Conservation (phyloP, 30 jellyfish, hydroid and myxozoan genomes). For the Morbakka virulenta region DNA sequence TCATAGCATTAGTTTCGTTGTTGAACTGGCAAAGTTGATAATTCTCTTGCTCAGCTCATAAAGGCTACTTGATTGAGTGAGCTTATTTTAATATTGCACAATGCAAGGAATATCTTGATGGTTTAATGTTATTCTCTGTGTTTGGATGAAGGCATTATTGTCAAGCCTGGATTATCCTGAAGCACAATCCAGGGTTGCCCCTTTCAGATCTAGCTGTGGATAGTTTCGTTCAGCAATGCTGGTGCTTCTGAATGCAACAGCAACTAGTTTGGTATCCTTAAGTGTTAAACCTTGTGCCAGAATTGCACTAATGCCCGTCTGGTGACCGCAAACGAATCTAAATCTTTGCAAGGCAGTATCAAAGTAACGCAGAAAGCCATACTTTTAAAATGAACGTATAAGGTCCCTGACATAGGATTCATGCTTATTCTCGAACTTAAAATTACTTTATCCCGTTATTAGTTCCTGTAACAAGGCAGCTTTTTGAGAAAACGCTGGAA, state of each 20-base stretch:
- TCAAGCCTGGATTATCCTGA: too few species aligned
- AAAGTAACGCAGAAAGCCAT: not conserved
- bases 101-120: too few species aligned
- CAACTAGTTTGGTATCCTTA: slow-evolving; percentile 3
- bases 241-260: slow-evolving; percentile 10
- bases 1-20: too few species aligned
- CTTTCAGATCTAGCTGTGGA: slow-evolving; percentile 14
- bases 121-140: too few species aligned
- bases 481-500: too few species aligned
- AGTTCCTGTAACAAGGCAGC: too few species aligned
- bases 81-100: too few species aligned
- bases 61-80: too few species aligned
- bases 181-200: too few species aligned
- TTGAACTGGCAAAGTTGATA: too few species aligned
- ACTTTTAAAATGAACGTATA: not conserved
- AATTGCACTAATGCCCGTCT: slow-evolving; percentile 8
- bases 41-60: too few species aligned
- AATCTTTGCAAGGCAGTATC: not conserved
- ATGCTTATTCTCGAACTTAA: not conserved
- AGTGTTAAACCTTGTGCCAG: slow-evolving; percentile 15
- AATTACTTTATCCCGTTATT: not conserved
- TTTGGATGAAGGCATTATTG: too few species aligned
- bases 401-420: not conserved
- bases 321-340: not conserved
- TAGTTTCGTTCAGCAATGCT: slow-evolving; percentile 1